A percentile compares a stretch with the other conserved stretches of the same genome.
Conservation (phyloP, 1,140 invertebrate genomes). For the Batillaria attramentaria region DNA sequence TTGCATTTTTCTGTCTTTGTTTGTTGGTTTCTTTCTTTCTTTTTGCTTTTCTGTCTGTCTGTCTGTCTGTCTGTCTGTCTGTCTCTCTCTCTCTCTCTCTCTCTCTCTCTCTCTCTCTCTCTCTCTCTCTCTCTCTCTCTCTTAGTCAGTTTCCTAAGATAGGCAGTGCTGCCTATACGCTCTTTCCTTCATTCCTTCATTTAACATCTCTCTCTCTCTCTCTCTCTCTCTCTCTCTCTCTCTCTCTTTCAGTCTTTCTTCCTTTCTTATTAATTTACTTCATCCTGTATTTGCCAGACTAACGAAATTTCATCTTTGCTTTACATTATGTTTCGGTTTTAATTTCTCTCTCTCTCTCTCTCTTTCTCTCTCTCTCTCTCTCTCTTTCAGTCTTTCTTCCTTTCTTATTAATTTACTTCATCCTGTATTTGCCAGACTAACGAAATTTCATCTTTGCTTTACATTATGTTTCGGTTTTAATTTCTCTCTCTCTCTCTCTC, state of each 20-base stretch:
- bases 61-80: constrained; percentile 2
- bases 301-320: too few relatives aligned
- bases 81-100: neutral
- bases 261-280: too few relatives aligned
- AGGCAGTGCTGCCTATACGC: too few relatives aligned
- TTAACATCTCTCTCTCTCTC: neutral
- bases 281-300: too few relatives aligned
- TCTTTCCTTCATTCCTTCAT: neutral
- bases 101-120: neutral
- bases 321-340: too few relatives aligned
- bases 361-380: neutral
- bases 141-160: neutral
- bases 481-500: neutral
- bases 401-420: neutral
- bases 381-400: neutral
- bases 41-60: neutral
- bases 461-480: neutral
- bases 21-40: neutral
- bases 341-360: neutral
- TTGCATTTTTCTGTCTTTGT: too few relatives aligned
- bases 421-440: neutral
- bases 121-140: neutral
- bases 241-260: neutral
- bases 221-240: constrained; percentile 2
- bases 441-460: neutral